Base-by-base conservation (phyloP, 1,140 invertebrate genomes). In the Pomacea maculata region DNA sequence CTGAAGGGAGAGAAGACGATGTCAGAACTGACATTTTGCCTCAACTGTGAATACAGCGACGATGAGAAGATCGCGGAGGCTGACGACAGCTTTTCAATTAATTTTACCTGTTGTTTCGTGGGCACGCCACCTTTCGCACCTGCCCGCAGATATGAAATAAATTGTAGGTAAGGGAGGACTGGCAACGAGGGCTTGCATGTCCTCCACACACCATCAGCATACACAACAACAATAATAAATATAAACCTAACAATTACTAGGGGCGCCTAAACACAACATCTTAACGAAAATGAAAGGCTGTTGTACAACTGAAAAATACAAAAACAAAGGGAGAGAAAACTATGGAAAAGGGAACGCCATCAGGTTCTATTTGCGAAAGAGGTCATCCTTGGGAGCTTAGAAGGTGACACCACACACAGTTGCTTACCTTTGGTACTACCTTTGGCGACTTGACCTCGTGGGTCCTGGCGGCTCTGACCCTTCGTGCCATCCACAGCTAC, bases 1-100 rank as follows among this genome's bases (percentile, higher is more conserved):
- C 79, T 80, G 79, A 73, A 63, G 6, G 79, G 79, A 19, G 79
- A 80, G 72, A 80, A 75, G 45, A 80, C 55, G 29, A 80, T 29
- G 21, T 80, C 64, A 3, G 61, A 57, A 3, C 34, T 45, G 34
- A n/a, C 29, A 14, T 52, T 21, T 17, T 29, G 11, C 17, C 55
- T 65, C 52, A 80, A 52, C 19, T 52, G 7, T 55, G 25, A 65
- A 72, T 75, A 80, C 57, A 80, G 17, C 14, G 17, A 21, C 71
- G 75, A 15, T 11, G 79, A 75, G 79, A 80, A 80, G 45, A 29
- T 55, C 0, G 61, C 17, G 17, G 1, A 75, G 29, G 79, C 79
- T n/a, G 61, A 21, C 9, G 79, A 6, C 71, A 80, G 64, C 1
- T 61, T 71, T 7, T 63, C 21, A 14, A 80, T 29, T 65, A 78